A percentile compares a stretch with the other conserved stretches of the same genome.
Evolutionary conservation across 1,140 invertebrate species (phyloP).

Genomic region (Drosophila arawakana): DNA sequence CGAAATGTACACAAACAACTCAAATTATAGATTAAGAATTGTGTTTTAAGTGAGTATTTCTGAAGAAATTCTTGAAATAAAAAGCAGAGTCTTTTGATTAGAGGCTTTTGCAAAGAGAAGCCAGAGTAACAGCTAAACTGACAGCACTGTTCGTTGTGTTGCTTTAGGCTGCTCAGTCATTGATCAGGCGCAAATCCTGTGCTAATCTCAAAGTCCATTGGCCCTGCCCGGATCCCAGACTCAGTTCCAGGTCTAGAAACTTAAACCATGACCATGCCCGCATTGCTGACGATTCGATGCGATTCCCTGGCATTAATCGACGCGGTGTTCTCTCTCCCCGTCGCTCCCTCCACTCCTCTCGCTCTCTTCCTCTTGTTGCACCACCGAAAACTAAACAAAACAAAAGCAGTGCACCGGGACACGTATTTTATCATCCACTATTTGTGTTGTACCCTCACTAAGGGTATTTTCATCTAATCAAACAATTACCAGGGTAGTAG

Average conservation of each 20-base stretch:
- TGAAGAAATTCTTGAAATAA: too few species aligned
- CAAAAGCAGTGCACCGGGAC: constrained; percentile 42
- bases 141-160: background rate
- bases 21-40: too few species aligned
- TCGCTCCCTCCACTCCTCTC: background rate
- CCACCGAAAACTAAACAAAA: constrained; percentile 58
- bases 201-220: constrained; percentile 66
- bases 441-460: constrained; percentile 38
- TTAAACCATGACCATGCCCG: constrained; percentile 34
- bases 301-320: constrained; percentile 45
- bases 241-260: background rate
- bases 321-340: constrained; percentile 15
- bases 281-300: constrained; percentile 53
- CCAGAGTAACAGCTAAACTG: too few species aligned
- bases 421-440: constrained; percentile 62
- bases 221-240: constrained; percentile 27
- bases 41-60: too few species aligned
- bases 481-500: too few species aligned
- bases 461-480: background rate
- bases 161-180: constrained; percentile 49
- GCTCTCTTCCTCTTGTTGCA: constrained; percentile 27
- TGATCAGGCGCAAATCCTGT: constrained; percentile 67
- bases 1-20: too few species aligned
- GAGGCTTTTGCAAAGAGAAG: too few species aligned
- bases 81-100: too few species aligned